Conservation (phyloP, 2,888 invertebrate species). For the Caradrina kadenii region DNA sequence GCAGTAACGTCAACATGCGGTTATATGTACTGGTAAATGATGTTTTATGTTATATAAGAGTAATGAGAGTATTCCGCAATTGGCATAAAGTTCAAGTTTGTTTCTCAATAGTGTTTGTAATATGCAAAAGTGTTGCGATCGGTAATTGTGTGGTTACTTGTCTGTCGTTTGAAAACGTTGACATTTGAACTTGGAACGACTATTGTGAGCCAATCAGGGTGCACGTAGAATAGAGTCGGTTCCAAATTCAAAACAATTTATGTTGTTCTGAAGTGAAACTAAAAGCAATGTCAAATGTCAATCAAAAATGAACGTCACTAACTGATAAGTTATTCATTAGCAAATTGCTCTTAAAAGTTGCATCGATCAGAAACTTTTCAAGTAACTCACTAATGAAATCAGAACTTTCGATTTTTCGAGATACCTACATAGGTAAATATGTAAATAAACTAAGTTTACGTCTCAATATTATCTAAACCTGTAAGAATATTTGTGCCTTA, state of each 20-base stretch:
- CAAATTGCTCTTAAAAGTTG: neutral
- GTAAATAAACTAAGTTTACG: constrained; percentile 29
- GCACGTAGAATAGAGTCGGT: neutral
- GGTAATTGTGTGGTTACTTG: constrained; percentile 17
- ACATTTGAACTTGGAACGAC: constrained; percentile 46
- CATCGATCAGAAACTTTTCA: neutral
- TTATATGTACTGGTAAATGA: constrained; percentile 83
- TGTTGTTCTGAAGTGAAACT: neutral
- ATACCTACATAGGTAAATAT: constrained; percentile 3
- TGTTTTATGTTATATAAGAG: constrained; percentile 54
- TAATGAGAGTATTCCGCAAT: constrained; percentile 34
- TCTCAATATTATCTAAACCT: constrained; percentile 14
- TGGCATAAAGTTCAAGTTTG: constrained; percentile 58
- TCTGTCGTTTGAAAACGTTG: constrained; percentile 22
- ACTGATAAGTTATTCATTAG: neutral
- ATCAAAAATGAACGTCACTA: neutral
- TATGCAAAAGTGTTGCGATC: constrained; percentile 19
- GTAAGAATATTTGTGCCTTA: constrained; percentile 22
- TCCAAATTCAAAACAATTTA: neutral
- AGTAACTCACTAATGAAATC: neutral
- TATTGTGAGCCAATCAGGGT: constrained; percentile 6
- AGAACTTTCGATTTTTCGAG: constrained; percentile 36
- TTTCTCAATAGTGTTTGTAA: constrained; percentile 42
- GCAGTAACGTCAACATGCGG: constrained; percentile 82
- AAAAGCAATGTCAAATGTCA: neutral